Evolutionary conservation across 2,888 invertebrate species (phyloP), one percentile per base, ranked within the genome.

Genomic region (Eutolmus rufibarbis): DNA sequence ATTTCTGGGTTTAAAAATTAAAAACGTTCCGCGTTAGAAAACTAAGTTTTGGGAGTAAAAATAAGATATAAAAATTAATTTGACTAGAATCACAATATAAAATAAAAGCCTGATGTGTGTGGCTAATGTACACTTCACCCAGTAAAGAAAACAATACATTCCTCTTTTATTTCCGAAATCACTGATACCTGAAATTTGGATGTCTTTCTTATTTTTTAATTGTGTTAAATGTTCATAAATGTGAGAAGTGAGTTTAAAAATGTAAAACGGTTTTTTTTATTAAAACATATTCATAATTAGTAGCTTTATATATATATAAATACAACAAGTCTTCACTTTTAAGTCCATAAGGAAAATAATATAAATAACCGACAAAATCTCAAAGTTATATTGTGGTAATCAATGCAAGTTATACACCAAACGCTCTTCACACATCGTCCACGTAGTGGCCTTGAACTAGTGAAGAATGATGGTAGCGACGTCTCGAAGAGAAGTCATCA

Each of bases 391-490:
- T 74, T 46, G 31, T 43, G 85, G 51, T 40, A 43, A 43, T 85
- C 37, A 74, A 43, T 28, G 16, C 37, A 74, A 74, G 74, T 37
- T 85, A 66, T 31, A 84, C 37, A 46, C 34, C 28, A 28, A 85
- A 34, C 3, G 28, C n/a, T 46, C 16, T 74, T 85, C 34, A 85
- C 56, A 85, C 74, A 74, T 85, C 74, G 43, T 85, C 85, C 28
- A 85, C 85, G 28, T 85, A 74, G 57, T 92, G 92, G 0, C 92
- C 93, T 89, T 96, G 96, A 56, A 97, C 95, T 5, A 96, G 95
- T 0, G 97, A 95, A 43, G 97, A 97, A 92, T 98, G 98, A 93
- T 99, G 99, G 93, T 98, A 99, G 89, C 97, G 95, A 90, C 97
- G 95, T 89, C 99, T 95, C 87, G 96, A 96, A 12, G 98, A 96